These are phyloP conservation scores for Orthonevra nobilis DNA, from an alignment of 2,888 invertebrate species.

Conservation along the genomic window DNA sequence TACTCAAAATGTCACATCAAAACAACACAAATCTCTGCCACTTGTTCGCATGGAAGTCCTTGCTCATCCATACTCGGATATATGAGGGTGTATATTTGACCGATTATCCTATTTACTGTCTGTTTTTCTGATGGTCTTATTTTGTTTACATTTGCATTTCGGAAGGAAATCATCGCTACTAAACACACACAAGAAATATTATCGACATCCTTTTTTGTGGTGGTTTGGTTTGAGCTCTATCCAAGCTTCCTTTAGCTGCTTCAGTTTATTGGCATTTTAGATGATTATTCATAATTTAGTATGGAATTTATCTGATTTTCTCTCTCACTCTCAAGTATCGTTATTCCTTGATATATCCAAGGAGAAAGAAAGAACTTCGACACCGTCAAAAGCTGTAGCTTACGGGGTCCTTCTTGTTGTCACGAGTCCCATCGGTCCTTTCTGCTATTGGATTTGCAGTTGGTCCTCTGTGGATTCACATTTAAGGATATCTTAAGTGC, in stretches of 20 bases:
- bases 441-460: neutral
- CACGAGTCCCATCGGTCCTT: neutral
- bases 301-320: slow-evolving; percentile 5
- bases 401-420: slow-evolving; percentile 19
- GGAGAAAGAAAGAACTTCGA: neutral
- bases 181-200: neutral
- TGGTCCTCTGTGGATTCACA: neutral
- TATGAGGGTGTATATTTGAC: slow-evolving; percentile 6
- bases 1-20: neutral
- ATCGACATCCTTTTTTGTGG: neutral
- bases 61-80: neutral
- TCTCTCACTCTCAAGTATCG: slow-evolving; percentile 10
- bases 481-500: slow-evolving; percentile 11
- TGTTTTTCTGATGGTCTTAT: slow-evolving; percentile 26
- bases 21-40: slow-evolving; percentile 32
- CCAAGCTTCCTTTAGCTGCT: slow-evolving; percentile 10
- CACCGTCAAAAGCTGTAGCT: slow-evolving; percentile 20
- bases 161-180: slow-evolving; percentile 33
- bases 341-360: neutral
- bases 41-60: slow-evolving; percentile 23
- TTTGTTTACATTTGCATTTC: slow-evolving; percentile 52
- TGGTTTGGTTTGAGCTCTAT: neutral
- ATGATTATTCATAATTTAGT: slow-evolving; percentile 56
- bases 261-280: slow-evolving; percentile 55
- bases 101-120: slow-evolving; percentile 15